Evolutionary conservation across 2,888 invertebrate species (phyloP).

Genomic region (Quadroppia sp.): DNA sequence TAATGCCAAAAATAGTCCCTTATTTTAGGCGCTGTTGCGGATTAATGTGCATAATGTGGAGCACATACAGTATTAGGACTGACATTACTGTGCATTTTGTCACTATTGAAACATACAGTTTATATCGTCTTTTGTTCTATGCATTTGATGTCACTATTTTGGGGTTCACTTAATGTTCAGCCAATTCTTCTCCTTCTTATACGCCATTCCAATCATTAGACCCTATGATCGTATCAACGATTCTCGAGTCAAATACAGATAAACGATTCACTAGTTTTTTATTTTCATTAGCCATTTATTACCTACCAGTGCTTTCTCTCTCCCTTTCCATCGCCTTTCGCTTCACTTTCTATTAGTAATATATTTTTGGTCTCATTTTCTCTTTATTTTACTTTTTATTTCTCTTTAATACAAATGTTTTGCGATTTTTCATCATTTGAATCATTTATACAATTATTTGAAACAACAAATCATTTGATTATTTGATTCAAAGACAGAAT

Average conservation of each 20-base stretch:
- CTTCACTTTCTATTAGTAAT: too few species aligned
- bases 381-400: background rate
- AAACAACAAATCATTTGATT: too few species aligned
- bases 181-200: background rate
- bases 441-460: too few species aligned
- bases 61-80: background rate
- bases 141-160: slow-evolving; percentile 24
- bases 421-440: background rate
- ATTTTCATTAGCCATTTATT: background rate
- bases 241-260: background rate
- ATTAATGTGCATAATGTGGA: slow-evolving; percentile 33
- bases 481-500: too few species aligned
- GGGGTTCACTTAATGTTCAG: slow-evolving; percentile 25
- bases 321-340: too few species aligned
- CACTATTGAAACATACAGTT: background rate
- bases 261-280: slow-evolving; percentile 13
- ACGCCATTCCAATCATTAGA: slow-evolving; percentile 1
- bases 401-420: background rate
- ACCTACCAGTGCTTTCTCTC: background rate
- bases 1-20: slow-evolving; percentile 23
- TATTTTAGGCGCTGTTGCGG: slow-evolving; percentile 9
- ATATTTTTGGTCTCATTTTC: too few species aligned
- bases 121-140: background rate
- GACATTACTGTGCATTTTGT: background rate
- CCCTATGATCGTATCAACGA: background rate